These are phyloP conservation scores for Biston stratarius DNA, from an alignment of 2,888 invertebrate species.

Conservation along the genomic window DNA sequence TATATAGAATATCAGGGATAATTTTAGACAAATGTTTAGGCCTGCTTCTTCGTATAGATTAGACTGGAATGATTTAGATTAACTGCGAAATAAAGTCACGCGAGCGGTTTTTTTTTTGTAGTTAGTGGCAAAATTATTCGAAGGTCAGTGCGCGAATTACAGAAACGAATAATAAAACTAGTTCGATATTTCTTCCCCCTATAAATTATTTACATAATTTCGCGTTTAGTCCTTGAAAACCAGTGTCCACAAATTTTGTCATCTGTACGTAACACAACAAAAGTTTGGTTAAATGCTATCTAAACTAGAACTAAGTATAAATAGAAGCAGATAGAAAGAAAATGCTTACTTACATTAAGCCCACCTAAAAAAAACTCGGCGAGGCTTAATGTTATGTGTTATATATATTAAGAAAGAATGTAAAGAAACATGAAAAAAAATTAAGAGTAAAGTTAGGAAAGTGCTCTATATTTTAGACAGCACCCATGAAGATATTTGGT, in stretches of 20 bases:
- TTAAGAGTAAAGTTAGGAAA: neutral
- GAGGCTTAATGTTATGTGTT: no score
- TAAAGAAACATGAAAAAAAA: neutral
- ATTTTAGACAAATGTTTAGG: neutral
- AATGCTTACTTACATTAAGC: neutral
- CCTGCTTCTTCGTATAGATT: neutral
- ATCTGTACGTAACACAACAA: neutral
- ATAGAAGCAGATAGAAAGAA: neutral
- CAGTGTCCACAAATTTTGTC: slow-evolving; percentile 3
- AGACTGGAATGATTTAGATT: neutral
- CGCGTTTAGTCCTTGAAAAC: neutral
- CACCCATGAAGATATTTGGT: no score
- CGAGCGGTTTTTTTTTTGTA: slow-evolving; percentile 50
- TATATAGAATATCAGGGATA: no score
- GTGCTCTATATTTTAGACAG: no score
- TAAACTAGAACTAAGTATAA: neutral
- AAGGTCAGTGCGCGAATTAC: slow-evolving; percentile 45
- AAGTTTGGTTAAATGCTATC: neutral
- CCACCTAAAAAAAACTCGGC: no score
- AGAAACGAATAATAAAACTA: slow-evolving; percentile 43
- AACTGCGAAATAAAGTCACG: neutral
- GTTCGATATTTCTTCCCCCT: slow-evolving; percentile 8
- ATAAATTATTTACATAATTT: slow-evolving; percentile 16
- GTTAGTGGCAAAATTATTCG: slow-evolving; percentile 49
- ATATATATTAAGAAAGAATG: no score